Evolutionary conservation across 1,140 invertebrate genomes (phyloP), one percentile per base, ranked within the genome.

Genomic region (Ceratina calcarata): DNA sequence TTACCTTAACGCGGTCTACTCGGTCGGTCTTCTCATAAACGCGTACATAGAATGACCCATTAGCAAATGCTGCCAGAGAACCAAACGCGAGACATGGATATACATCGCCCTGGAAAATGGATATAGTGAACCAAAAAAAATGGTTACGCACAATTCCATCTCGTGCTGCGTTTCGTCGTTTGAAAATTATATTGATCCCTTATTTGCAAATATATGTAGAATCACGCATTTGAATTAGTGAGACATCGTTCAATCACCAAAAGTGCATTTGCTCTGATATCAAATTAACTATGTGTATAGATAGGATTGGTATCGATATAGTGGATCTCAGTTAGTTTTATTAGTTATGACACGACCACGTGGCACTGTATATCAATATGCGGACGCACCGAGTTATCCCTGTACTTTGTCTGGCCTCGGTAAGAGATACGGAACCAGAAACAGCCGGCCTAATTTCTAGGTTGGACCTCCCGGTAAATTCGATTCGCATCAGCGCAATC

Each of bases 401-500:
- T 6, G 37, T 45, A 45, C 37, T 45, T 45, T 45, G 6, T 10
- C 37, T 45, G 8, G 37, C 10, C 37, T 45, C 37, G 37, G 37
- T 10, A 45, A 45, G 37, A 45, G 37, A 45, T 45, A 45, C 3
- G 37, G 37, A 45, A 45, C 6, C 37, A 20, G 32, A 15, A 68
- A 72, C 58, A 61, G 49, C 32, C n/a, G 57, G 32, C 16, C 70
- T 72, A 72, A 81, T 67, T 70, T 45, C 53, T 58, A 69, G 18
- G 61, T 57, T 45, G 37, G 37, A 45, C 37, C 37, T 45, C 37
- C 16, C 15, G 55, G 20, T 74, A 77, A 73, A 85, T 72, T 86
- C 74, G 83, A 81, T 81, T 80, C 75, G 83, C 80, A 81, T 87
- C 82, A 62, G 71, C 86, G 82, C 82, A 86, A 88, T 87, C 83